Evolutionary conservation across 2,888 invertebrate genomes (phyloP).

Genomic region (Lycaena phlaeas): DNA sequence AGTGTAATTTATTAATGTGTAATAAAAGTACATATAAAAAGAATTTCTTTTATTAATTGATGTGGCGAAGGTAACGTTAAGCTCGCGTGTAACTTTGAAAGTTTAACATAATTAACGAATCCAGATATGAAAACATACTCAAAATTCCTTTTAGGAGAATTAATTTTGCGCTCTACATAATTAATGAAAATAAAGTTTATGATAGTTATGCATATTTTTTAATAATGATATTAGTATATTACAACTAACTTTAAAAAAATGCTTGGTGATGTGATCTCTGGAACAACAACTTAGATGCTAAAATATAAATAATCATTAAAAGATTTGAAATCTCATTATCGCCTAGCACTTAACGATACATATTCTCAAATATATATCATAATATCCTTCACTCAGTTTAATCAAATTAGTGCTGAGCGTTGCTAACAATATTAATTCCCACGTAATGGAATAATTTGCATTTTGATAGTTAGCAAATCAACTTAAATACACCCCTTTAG

Average conservation of each 20-base stretch:
- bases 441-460: conserved; percentile 3
- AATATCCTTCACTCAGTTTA: no score
- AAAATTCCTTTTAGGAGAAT: conserved; percentile 7
- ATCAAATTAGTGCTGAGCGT: no score
- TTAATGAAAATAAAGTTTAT: background rate
- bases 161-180: conserved; percentile 4
- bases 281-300: background rate
- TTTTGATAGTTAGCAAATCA: conserved; percentile 4
- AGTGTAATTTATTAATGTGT: background rate
- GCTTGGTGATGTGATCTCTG: background rate
- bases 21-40: conserved; percentile 4
- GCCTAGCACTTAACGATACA: no score
- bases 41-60: conserved; percentile 5
- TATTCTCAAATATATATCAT: no score
- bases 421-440: background rate
- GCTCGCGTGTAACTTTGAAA: conserved; percentile 2
- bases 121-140: conserved; percentile 7
- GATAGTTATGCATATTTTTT: no score
- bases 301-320: no score
- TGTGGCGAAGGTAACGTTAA: background rate
- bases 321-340: no score
- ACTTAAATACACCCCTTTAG: background rate
- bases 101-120: conserved; percentile 7
- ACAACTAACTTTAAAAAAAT: no score
- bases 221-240: no score